Evolutionary conservation across 2,888 invertebrate species (phyloP).

Genomic region (Ellobium chinense): DNA sequence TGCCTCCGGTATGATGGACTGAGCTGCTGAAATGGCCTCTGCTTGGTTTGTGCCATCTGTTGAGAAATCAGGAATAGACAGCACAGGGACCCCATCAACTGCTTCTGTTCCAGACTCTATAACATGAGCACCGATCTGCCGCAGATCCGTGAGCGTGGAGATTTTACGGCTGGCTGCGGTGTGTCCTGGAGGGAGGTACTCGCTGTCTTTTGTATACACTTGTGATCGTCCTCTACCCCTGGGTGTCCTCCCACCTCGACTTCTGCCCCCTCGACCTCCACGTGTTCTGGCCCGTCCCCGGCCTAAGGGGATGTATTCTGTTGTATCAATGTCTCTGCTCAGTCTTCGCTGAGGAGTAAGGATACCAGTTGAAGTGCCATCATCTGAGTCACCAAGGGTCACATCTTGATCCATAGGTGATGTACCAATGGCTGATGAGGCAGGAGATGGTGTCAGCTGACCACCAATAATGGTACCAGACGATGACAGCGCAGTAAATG

Average conservation of each 20-base stretch:
- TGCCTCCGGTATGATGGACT: conserved; percentile 13
- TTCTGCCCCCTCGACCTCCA: conserved; percentile 20
- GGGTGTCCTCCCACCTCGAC: conserved; percentile 14
- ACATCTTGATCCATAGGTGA: conserved; percentile 17
- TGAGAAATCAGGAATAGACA: conserved; percentile 45
- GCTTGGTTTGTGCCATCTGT: conserved; percentile 12
- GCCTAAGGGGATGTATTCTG: conserved; percentile 39
- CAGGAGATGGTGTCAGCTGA: conserved; percentile 29
- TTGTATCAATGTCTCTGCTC: conserved; percentile 20
- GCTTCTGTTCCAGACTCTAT: conserved; percentile 31
- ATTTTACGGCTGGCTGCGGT: not conserved
- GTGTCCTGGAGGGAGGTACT: not conserved
- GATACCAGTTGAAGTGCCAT: not conserved
- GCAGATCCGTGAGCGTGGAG: conserved; percentile 23
- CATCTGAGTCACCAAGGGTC: not conserved
- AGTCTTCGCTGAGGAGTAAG: not conserved
- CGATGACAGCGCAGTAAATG: conserved; percentile 36
- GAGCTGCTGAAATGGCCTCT: conserved; percentile 14
- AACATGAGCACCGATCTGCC: conserved; percentile 39
- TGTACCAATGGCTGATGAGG: conserved; percentile 4
- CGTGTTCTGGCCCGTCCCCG: conserved; percentile 11
- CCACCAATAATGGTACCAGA: conserved; percentile 43
- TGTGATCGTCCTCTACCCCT: conserved; percentile 11
- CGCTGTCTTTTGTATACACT: conserved; percentile 2
- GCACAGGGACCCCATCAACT: conserved; percentile 43